phyloP scores from a whole-genome alignment of 2,113 vertebrate species.

The Micronycteris hirsuta region DNA sequence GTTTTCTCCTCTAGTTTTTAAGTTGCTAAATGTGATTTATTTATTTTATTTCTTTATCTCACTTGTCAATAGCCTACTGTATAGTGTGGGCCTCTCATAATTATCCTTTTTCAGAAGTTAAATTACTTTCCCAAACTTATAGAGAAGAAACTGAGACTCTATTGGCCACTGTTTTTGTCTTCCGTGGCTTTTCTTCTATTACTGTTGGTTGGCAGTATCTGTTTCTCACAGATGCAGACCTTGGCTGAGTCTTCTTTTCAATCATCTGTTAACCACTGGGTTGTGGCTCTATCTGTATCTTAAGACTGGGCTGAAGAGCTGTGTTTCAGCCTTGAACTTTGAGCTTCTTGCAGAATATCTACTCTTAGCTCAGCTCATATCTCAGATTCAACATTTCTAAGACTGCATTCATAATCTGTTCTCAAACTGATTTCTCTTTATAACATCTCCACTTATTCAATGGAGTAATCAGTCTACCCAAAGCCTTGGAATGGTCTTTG shows the following conservation, averaged over 20 bases:
- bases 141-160: neutral
- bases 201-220: neutral
- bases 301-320: neutral
- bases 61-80: neutral
- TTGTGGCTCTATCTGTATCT: neutral
- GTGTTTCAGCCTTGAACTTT: neutral
- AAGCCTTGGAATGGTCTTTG: neutral
- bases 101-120: neutral
- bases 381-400: neutral
- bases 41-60: slow-evolving; percentile 1
- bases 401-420: neutral
- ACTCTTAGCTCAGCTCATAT: neutral
- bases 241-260: neutral
- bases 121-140: slow-evolving; percentile 17
- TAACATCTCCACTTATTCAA: neutral
- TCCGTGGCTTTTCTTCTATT: neutral
- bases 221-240: neutral
- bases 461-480: neutral
- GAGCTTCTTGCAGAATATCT: neutral
- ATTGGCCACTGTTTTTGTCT: neutral
- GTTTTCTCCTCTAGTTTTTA: neutral
- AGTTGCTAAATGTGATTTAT: neutral
- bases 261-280: neutral
- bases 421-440: neutral
- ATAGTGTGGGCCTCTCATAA: neutral